phyloP scores from a whole-genome alignment of 2,113 vertebrate genomes.

The Colistium nudipinnis region DNA sequence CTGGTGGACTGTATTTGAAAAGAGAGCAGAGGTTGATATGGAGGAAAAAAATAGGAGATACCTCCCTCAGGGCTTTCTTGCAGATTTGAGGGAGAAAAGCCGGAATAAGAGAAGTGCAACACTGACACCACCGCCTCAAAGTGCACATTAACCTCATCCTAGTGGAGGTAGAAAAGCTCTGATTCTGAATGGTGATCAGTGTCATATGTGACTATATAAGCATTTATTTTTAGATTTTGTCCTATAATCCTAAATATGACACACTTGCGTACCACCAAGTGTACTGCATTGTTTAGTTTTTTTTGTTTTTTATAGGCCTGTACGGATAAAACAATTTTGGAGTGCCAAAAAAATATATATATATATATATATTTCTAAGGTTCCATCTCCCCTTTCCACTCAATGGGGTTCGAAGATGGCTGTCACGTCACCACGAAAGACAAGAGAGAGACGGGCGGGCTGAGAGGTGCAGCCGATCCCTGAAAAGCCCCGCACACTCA shows the following conservation, averaged over 20 bases:
- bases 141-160: background rate
- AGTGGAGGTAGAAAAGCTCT: background rate
- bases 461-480: slow-evolving; percentile 73
- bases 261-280: slow-evolving; percentile 2
- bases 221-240: too few relatives aligned
- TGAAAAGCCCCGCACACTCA: slow-evolving; percentile 60
- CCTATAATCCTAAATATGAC: background rate
- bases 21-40: background rate
- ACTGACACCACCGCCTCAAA: slow-evolving; percentile 7
- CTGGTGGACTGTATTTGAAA: background rate
- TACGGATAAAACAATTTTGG: background rate
- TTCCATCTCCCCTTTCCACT: slow-evolving; percentile 42
- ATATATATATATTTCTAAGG: slow-evolving; percentile 9
- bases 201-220: too few relatives aligned
- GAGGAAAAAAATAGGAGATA: slow-evolving; percentile 3
- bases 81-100: slow-evolving; percentile 3
- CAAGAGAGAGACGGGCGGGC: slow-evolving; percentile 50
- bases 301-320: slow-evolving; percentile 9
- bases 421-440: slow-evolving; percentile 68
- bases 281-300: background rate
- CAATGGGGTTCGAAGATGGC: slow-evolving; percentile 58
- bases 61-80: slow-evolving; percentile 7
- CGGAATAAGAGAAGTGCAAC: background rate
- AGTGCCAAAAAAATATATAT: slow-evolving; percentile 16
- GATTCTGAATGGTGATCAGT: background rate